A percentile compares a stretch with the other conserved stretches of the same genome.
These are phyloP conservation scores for Proctacanthus coquilletti DNA, from an alignment of 1,140 invertebrate genomes.

Conservation along the genomic window DNA sequence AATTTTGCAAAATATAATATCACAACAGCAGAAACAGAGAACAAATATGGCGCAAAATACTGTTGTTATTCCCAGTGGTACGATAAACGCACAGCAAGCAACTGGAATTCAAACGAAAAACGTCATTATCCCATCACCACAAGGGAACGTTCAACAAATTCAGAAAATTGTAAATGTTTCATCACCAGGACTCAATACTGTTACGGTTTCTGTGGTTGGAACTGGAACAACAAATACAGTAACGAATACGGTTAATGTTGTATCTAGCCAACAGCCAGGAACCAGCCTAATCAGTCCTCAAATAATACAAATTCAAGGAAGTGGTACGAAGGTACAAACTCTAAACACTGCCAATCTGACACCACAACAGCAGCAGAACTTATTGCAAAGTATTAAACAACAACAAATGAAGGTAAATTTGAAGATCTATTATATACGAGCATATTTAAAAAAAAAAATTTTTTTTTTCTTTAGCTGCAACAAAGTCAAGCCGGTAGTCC, in stretches of 20 bases:
- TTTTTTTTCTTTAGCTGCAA: slow-evolving; percentile 5
- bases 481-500: slow-evolving; percentile 1
- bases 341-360: slow-evolving; percentile 22
- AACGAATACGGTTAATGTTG: neutral
- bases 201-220: neutral
- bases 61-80: neutral
- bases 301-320: slow-evolving; percentile 8
- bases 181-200: neutral
- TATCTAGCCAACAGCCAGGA: slow-evolving; percentile 3
- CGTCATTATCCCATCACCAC: neutral
- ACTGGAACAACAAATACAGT: slow-evolving; percentile 3
- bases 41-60: neutral
- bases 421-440: too few species aligned
- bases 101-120: neutral
- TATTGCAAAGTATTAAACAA: slow-evolving; percentile 30
- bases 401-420: slow-evolving; percentile 10
- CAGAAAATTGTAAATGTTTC: slow-evolving; percentile 1
- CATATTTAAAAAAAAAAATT: too few species aligned
- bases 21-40: slow-evolving; percentile 9
- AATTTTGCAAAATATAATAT: slow-evolving; percentile 3
- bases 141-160: neutral
- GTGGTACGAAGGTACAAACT: slow-evolving; percentile 9
- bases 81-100: neutral
- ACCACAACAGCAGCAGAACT: slow-evolving; percentile 31
- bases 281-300: slow-evolving; percentile 7